Evolutionary conservation across 1,140 invertebrate species (phyloP).

Genomic region (Drosophila santomea): DNA sequence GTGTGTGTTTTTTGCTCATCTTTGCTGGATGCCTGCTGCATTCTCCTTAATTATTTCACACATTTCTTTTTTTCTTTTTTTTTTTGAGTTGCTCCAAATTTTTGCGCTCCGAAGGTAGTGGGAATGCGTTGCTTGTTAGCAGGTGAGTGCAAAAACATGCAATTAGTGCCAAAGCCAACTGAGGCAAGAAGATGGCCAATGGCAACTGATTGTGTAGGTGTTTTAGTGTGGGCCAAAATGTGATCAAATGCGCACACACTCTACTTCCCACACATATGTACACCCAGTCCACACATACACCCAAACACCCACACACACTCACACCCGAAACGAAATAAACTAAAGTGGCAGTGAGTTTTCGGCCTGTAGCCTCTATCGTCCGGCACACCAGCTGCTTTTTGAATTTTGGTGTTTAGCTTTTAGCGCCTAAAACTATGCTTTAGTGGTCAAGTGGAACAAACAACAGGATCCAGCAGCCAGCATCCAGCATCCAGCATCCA

Average conservation of each 20-base stretch:
- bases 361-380: slow-evolving; percentile 16
- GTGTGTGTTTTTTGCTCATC: not conserved
- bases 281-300: not conserved
- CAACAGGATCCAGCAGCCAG: slow-evolving; percentile 38
- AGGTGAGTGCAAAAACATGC: slow-evolving; percentile 48
- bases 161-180: slow-evolving; percentile 74
- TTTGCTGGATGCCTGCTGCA: slow-evolving; percentile 15
- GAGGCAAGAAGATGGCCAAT: slow-evolving; percentile 49
- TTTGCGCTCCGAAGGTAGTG: not conserved
- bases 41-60: slow-evolving; percentile 33
- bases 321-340: slow-evolving; percentile 51
- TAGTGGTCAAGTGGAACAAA: slow-evolving; percentile 82
- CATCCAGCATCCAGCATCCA: too few relatives aligned
- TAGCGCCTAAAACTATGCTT: slow-evolving; percentile 83
- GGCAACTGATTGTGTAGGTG: slow-evolving; percentile 14
- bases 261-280: too few relatives aligned
- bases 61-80: slow-evolving; percentile 9
- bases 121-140: slow-evolving; percentile 25
- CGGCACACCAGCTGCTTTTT: slow-evolving; percentile 71
- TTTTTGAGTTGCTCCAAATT: not conserved
- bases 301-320: not conserved
- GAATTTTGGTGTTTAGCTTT: slow-evolving; percentile 83
- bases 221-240: slow-evolving; percentile 18
- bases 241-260: slow-evolving; percentile 31
- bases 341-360: slow-evolving; percentile 56